phyloP scores from a whole-genome alignment of 2,888 invertebrate genomes.

The Epiblema foenella region DNA sequence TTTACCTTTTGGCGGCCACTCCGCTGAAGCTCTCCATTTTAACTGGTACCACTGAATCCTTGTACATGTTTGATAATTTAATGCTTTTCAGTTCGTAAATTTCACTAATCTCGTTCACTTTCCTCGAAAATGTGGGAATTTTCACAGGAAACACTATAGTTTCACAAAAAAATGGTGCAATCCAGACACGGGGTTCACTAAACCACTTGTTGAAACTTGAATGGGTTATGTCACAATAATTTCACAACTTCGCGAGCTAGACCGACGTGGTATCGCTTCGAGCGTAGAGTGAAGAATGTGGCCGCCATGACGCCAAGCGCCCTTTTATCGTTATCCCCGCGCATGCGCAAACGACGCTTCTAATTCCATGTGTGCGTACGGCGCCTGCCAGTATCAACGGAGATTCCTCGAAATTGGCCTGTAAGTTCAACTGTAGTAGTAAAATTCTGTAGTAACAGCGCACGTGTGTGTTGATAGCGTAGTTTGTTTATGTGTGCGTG shows the following conservation, averaged over 20 bases:
- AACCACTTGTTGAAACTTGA: constrained; percentile 50
- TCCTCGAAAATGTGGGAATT: constrained; percentile 59
- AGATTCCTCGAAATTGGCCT: constrained; percentile 72
- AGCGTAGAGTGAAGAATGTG: constrained; percentile 63
- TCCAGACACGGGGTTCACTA: constrained; percentile 52
- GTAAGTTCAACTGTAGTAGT: constrained; percentile 56
- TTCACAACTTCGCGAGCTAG: constrained; percentile 68
- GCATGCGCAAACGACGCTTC: constrained; percentile 50
- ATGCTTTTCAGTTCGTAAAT: constrained; percentile 68
- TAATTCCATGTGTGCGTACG: constrained; percentile 65
- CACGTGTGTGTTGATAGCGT: constrained; percentile 50
- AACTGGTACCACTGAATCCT: constrained; percentile 76
- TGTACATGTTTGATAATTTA: constrained; percentile 71
- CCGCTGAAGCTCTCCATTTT: constrained; percentile 79
- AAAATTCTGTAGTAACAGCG: constrained; percentile 37
- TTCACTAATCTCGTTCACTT: constrained; percentile 66
- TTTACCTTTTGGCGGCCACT: constrained; percentile 79
- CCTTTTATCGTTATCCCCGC: constrained; percentile 59
- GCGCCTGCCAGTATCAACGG: constrained; percentile 58
- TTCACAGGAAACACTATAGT: constrained; percentile 50
- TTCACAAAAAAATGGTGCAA: constrained; percentile 48
- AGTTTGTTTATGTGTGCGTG: constrained; percentile 57
- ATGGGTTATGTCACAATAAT: constrained; percentile 77
- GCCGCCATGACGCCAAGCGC: constrained; percentile 49
- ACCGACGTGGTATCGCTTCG: constrained; percentile 61